Base-by-base conservation (phyloP, 2,888 invertebrate genomes). In the Drosophila koepferae region DNA sequence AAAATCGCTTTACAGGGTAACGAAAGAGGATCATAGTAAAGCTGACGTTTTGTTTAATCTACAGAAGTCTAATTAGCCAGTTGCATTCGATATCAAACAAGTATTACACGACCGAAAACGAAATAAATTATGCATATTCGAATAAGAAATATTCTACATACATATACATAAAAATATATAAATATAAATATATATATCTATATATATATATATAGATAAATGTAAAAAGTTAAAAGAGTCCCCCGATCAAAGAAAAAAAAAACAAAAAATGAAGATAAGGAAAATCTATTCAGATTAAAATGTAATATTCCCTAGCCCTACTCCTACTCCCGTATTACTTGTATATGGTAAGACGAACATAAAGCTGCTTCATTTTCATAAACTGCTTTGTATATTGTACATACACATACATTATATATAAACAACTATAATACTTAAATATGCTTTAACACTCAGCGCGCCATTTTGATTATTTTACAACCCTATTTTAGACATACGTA, bases 361-460 rank as follows among this genome's bases (percentile, higher is more conserved):
- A 44, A 67, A 56, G 68, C 82, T 67, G 85, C 85, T 82, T 86
- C 74, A 75, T 72, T 72, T 68, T 63, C 73, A 67, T 51, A 73
- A 80, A 28, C 55, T 75, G 82, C 89, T 85, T 86, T 83, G 81
- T 89, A 86, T 77, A 85, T 81, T 66, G 67, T 68, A 68, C 67
- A 68, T 68, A 68, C 49, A 85, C 71, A 79, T 60, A 84, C 65
- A 66, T 41, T 48, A 66, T 48, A 43, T 43, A 68, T 66, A 49
- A 55, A 61, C 56, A 28, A 71, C 38, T 53, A 62, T 36, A 69
- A 61, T 74, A 80, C 63, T 74, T 72, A 66, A 56, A 53, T 80
- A 82, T 85, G 75, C 78, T 78, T 78, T 67, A 64, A 71, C 48
- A 61, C 63, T 55, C 54, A 59, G 53, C 66, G 70, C 77, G 71